A percentile compares a stretch with the other conserved stretches of the same genome.
These are phyloP conservation scores for Xylota segnis DNA, from an alignment of 2,888 invertebrate species.

Conservation along the genomic window DNA sequence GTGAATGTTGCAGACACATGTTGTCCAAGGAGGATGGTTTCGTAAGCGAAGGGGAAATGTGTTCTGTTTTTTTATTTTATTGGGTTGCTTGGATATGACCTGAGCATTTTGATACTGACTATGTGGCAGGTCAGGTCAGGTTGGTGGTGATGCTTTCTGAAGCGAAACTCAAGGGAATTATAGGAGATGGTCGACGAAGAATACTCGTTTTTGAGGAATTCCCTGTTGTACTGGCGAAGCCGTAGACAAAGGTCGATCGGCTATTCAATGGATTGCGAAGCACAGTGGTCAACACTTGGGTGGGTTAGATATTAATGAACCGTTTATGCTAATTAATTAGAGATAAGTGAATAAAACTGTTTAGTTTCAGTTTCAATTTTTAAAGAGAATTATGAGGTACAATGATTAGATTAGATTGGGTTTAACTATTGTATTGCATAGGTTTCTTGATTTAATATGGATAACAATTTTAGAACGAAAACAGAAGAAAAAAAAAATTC, in stretches of 20 bases:
- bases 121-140: slow-evolving; percentile 40
- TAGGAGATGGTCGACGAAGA: slow-evolving; percentile 5
- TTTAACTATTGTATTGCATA: too few relatives aligned
- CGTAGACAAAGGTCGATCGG: slow-evolving; percentile 4
- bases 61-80: slow-evolving; percentile 6
- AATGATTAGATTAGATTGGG: too few relatives aligned
- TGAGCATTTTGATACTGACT: slow-evolving; percentile 40
- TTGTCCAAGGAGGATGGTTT: slow-evolving; percentile 37
- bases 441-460: too few relatives aligned
- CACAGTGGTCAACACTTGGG: not conserved
- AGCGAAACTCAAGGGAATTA: slow-evolving; percentile 6
- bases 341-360: slow-evolving; percentile 8
- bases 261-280: not conserved
- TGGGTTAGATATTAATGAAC: not conserved
- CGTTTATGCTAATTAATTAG: slow-evolving; percentile 24
- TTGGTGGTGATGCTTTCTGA: not conserved
- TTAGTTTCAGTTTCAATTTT: not conserved
- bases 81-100: not conserved
- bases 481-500: too few relatives aligned
- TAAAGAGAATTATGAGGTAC: not conserved
- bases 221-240: slow-evolving; percentile 7
- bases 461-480: too few relatives aligned
- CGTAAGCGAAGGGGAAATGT: slow-evolving; percentile 34
- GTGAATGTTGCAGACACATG: slow-evolving; percentile 67
- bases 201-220: not conserved